phyloP scores from a whole-genome alignment of 1,140 invertebrate genomes.

The Hesperophylax magnus region DNA sequence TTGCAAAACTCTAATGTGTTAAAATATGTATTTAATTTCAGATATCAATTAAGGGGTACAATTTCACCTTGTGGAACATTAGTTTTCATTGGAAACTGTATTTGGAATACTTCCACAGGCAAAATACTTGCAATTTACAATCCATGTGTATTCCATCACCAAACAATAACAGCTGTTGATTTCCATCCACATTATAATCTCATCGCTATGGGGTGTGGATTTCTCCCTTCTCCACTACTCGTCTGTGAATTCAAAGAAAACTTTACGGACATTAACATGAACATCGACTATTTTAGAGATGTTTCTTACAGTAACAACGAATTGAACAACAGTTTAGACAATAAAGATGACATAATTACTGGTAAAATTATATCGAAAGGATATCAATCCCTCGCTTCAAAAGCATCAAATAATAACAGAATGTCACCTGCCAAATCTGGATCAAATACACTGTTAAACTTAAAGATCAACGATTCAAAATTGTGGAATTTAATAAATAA shows the following conservation, averaged over 20 bases:
- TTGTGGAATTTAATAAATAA: conserved; percentile 51
- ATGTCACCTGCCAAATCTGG: not conserved
- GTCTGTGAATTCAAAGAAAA: conserved; percentile 42
- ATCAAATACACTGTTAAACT: conserved; percentile 15
- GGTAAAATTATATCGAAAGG: conserved; percentile 18
- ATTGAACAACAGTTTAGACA: not conserved
- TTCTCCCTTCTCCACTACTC: conserved; percentile 37
- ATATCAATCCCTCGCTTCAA: conserved; percentile 3
- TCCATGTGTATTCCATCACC: conserved; percentile 47
- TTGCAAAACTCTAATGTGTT: not conserved
- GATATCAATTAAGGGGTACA: conserved; percentile 53
- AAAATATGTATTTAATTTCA: conserved; percentile 36
- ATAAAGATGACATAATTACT: conserved; percentile 1
- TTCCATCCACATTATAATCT: conserved; percentile 51
- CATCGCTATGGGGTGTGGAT: conserved; percentile 43
- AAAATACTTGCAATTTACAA: conserved; percentile 48
- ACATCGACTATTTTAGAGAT: conserved; percentile 43
- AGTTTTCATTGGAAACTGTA: conserved; percentile 52
- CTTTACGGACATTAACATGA: conserved; percentile 36
- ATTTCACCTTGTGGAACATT: conserved; percentile 50
- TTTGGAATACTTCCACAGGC: conserved; percentile 47
- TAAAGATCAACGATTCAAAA: conserved; percentile 36
- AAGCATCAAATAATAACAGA: conserved; percentile 8
- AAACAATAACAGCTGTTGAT: conserved; percentile 50
- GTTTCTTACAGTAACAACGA: not conserved